These are phyloP conservation scores for Zapornia atra DNA, from an alignment of 2,113 vertebrate genomes.

Conservation along the genomic window DNA sequence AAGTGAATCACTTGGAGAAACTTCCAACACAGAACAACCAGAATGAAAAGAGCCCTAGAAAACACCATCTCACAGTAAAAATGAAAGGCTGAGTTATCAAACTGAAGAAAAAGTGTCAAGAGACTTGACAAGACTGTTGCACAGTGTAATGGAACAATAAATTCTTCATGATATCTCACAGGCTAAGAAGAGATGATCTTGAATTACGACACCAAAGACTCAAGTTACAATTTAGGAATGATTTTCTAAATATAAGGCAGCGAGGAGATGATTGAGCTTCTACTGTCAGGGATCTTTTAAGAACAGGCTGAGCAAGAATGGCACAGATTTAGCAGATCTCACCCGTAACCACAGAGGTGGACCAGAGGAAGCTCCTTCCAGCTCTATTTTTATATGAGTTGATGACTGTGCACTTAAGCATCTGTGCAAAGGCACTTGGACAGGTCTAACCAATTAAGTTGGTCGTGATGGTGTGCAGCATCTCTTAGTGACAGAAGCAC, in stretches of 20 bases:
- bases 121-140: conserved; percentile 6
- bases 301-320: background rate
- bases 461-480: conserved; percentile 22
- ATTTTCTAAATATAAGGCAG: conserved; percentile 35
- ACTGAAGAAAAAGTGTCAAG: conserved; percentile 31
- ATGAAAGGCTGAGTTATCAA: conserved; percentile 39
- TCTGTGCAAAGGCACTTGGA: conserved; percentile 40
- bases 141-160: conserved; percentile 38
- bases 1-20: background rate
- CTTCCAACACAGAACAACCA: background rate
- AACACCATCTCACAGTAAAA: conserved; percentile 1
- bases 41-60: background rate
- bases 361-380: background rate
- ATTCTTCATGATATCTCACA: conserved; percentile 23
- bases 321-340: background rate
- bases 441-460: conserved; percentile 61
- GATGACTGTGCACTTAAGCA: background rate
- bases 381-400: conserved; percentile 12
- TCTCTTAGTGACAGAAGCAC: conserved; percentile 36
- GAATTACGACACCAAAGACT: conserved; percentile 20
- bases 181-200: background rate
- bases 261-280: background rate
- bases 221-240: conserved; percentile 24
- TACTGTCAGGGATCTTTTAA: background rate
- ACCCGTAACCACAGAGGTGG: background rate